Conservation (phyloP, 2,797 vertebrate species). For the Tokudaia tokunoshimensis region DNA sequence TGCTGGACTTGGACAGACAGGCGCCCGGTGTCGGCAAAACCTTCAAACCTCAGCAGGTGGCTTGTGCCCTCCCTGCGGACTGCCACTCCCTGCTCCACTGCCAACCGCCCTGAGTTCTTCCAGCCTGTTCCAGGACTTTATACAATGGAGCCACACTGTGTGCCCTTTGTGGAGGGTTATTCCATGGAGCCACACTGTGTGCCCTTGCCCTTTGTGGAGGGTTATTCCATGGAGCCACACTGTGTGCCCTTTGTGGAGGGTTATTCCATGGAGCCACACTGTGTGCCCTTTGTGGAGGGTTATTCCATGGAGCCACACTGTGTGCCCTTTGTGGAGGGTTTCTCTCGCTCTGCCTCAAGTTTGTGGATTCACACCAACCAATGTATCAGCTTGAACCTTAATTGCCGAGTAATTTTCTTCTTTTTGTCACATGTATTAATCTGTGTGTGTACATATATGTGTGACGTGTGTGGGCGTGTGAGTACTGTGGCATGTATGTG, state of each 20-base stretch:
- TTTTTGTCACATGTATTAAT: not conserved
- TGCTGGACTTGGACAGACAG: not conserved
- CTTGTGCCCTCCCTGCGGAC: not conserved
- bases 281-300: no score
- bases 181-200: accelerated
- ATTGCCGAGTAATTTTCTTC: not conserved
- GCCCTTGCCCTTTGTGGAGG: no score
- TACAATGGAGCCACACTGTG: accelerated
- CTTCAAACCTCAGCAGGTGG: not conserved
- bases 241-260: no score
- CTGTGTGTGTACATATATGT: not conserved
- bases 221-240: not conserved
- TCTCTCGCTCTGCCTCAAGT: not conserved
- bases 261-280: not conserved
- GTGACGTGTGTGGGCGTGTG: no score
- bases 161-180: no score
- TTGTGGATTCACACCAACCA: not conserved
- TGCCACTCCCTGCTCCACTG: not conserved
- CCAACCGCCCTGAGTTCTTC: not conserved
- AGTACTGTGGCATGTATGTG: no score
- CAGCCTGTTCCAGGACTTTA: not conserved
- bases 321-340: not conserved
- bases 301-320: not conserved
- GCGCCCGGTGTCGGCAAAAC: not conserved
- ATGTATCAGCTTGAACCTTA: not conserved